phyloP scores from a whole-genome alignment of 2,113 vertebrate species.

The Dermatemys mawii region DNA sequence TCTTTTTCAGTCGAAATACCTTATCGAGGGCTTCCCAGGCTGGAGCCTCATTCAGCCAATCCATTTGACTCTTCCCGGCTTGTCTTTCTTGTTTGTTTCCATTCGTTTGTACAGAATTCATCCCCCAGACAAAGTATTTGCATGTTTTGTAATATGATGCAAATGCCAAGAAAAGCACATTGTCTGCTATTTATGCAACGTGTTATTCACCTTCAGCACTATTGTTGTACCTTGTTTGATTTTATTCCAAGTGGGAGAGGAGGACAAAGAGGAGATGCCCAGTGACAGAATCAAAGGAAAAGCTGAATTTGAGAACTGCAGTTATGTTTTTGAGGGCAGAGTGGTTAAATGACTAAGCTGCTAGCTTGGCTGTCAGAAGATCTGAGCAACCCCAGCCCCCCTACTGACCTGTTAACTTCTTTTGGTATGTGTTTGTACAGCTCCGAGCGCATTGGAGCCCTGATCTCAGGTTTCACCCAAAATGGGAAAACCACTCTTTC shows the following conservation, averaged over 20 bases:
- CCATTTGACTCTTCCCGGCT: not conserved
- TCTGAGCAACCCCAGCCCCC: not conserved
- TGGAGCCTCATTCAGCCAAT: not conserved
- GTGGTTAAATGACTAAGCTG: not conserved
- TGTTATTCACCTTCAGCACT: not conserved
- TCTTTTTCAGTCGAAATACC: not conserved
- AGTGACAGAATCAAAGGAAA: constrained; percentile 10
- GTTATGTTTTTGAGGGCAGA: not conserved
- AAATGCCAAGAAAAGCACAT: not conserved
- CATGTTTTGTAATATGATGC: constrained; percentile 44
- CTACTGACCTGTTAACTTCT: not conserved
- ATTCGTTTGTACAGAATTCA: not conserved
- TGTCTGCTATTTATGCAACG: not conserved
- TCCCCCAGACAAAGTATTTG: constrained; percentile 14
- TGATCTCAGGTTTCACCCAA: not conserved
- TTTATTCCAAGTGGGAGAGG: not conserved
- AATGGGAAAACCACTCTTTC: not conserved
- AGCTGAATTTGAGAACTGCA: not conserved
- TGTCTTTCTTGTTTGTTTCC: constrained; percentile 42
- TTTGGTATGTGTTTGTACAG: constrained; percentile 17
- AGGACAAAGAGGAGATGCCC: too few relatives aligned
- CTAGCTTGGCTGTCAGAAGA: not conserved
- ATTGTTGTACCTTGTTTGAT: not conserved
- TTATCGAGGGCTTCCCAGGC: constrained; percentile 2
- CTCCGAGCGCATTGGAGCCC: not conserved